Base-by-base conservation (phyloP, 2,797 vertebrate species). In the Pachyuromys duprasi region DNA sequence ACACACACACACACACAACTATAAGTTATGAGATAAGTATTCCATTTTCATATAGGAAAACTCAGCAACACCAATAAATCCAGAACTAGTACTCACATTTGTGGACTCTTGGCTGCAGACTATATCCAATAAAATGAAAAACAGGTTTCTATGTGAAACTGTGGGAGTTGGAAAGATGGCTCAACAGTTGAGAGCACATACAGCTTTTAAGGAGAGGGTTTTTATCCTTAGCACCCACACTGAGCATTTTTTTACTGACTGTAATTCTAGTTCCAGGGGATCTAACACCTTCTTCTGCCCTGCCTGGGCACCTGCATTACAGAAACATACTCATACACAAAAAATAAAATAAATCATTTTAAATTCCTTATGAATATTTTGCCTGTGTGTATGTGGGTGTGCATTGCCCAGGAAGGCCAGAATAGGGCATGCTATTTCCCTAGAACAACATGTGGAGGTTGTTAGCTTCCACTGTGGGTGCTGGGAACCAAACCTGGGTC, bases 31-130 rank as follows among this genome's bases (percentile, higher is more conserved):
- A 90, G 57, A 49, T 69, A 90, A 26, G 11, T 39, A 70, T 24
- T 76, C 42, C 80, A 84, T 92, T 87, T 91, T 86, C 90, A 94
- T 15, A 63, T 45, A 49, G n/a, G 3, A 92, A 91, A 74, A 80
- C 33, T 79, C 15, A 80, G 31, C 4, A 62, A 15, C 33, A 70
- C 9, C 60, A 24, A 81, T 42, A 84, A 93, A 92, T 55, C 22
- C 36, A 69, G 57, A 83, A 87, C 33, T 55, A 62, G 14, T 33
- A 55, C 8, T 22, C n/a, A 74, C 5, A 90, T 88, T 69, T 83
- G 89, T 42, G 22, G 36, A 87, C 39, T 95, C 49, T 80, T 53
- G 33, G 11, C 49, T 90, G 26, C 36, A 95, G 55, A 70, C 31
- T 83, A 83, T 39, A 83, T 87, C 53, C 36, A 80, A 6, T 87